Base-by-base conservation (phyloP, 2,797 vertebrate genomes). In the Atherinosoma microstoma region DNA sequence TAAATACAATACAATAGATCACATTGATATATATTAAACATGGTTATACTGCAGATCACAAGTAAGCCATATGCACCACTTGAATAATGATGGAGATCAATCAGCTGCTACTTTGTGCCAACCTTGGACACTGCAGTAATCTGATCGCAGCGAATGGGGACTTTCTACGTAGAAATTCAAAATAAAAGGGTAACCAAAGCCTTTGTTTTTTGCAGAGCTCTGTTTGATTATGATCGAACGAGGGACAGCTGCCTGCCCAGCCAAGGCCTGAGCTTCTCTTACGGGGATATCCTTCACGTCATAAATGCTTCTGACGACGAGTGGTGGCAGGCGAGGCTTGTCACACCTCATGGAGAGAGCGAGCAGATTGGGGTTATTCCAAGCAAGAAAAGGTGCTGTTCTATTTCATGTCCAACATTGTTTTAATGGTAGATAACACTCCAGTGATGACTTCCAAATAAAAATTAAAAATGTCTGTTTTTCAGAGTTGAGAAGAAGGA, bases 301-400 rank as follows among this genome's bases (percentile, higher is more conserved):
- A 98, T 99, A 89, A 99, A 99, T 0, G 98, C 98, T 67, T 99
- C 98, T 0, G 98, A 99, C 5, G 98, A 99, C 9, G 98, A 99
- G 91, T 99, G 98, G 98, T 99, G 98, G 98, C 98, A 99, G 91
- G 98, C 98, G 4, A 95, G 98, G 82, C 94, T 99, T n/a, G 98
- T 99, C 83, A 99, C 98, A 0, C 96, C 97, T 62, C 98, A 98
- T 0, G 98, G 98, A 49, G 98, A 99, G 90, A 99, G 98, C 0
- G 98, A 99, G 88, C 98, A 99, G 95, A 99, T 99, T 0, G 98
- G 98, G 27, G 98, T 99, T 90, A 99, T 99, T 87, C 98, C 98
- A 60, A 99, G 98, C 95, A 99, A 99, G 94, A 99, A 99, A 91
- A 97, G 98, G 98, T 99, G 91, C 16, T 0, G 13, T 27, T 11